Conservation (phyloP, 2,888 invertebrate genomes). For the Drosophila anomalata region DNA sequence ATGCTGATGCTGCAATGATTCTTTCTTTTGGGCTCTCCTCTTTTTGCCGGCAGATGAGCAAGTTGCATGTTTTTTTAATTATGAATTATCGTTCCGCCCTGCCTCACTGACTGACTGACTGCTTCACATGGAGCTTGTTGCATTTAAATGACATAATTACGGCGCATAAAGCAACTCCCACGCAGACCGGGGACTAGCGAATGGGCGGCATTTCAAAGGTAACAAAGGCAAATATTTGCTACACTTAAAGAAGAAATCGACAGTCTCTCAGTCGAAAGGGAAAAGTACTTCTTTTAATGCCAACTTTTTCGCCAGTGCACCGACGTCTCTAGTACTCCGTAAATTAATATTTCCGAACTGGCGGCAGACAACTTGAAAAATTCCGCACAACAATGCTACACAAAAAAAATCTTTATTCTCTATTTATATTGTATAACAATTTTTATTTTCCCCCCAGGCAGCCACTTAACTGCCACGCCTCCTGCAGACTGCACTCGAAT, state of each 20-base stretch:
- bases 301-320: background rate
- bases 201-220: slow-evolving; percentile 56
- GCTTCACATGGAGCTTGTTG: slow-evolving; percentile 71
- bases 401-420: slow-evolving; percentile 50
- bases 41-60: slow-evolving; percentile 42
- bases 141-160: slow-evolving; percentile 82
- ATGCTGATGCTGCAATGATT: slow-evolving; percentile 41
- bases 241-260: background rate
- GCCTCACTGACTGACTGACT: slow-evolving; percentile 38
- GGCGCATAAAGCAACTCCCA: slow-evolving; percentile 76
- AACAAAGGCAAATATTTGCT: slow-evolving; percentile 4
- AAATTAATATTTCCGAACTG: slow-evolving; percentile 63
- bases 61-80: slow-evolving; percentile 81
- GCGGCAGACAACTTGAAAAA: slow-evolving; percentile 72
- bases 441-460: slow-evolving; percentile 67
- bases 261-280: background rate
- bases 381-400: slow-evolving; percentile 35
- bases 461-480: slow-evolving; percentile 60
- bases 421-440: slow-evolving; percentile 79
- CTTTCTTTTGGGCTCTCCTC: slow-evolving; percentile 11
- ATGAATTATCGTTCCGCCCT: slow-evolving; percentile 80
- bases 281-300: background rate
- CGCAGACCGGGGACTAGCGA: slow-evolving; percentile 43
- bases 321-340: slow-evolving; percentile 3
- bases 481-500: slow-evolving; percentile 42